phyloP scores from a whole-genome alignment of 1,140 invertebrate species.

The Uloborus diversus region DNA sequence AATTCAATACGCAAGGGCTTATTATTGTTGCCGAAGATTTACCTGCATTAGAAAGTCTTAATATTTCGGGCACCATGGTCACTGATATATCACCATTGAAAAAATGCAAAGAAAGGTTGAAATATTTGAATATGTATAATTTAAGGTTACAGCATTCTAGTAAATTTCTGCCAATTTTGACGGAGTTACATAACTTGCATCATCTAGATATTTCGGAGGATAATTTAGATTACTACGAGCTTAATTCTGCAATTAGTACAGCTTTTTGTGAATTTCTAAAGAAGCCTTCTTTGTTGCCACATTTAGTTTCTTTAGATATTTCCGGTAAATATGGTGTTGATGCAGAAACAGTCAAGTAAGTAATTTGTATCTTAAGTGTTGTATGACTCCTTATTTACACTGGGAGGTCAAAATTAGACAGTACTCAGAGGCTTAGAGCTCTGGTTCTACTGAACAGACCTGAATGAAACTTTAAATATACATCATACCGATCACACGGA shows the following conservation, averaged over 20 bases:
- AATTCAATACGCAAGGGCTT: slow-evolving; percentile 76
- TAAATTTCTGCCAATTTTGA: slow-evolving; percentile 69
- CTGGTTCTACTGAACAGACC: too few species aligned
- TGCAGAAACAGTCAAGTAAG: slow-evolving; percentile 67
- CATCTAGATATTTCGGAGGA: slow-evolving; percentile 76
- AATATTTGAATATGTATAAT: slow-evolving; percentile 74
- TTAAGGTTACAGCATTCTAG: slow-evolving; percentile 68
- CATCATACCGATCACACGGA: too few species aligned
- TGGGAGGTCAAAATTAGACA: too few species aligned
- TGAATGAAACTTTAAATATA: too few species aligned
- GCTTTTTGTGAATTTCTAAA: slow-evolving; percentile 66
- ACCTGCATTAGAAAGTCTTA: slow-evolving; percentile 73
- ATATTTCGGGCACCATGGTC: slow-evolving; percentile 77
- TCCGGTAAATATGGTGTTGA: slow-evolving; percentile 74
- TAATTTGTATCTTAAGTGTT: not conserved
- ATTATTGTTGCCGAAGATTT: slow-evolving; percentile 77
- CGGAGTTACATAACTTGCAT: slow-evolving; percentile 71
- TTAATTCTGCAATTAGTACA: slow-evolving; percentile 67
- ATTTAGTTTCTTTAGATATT: slow-evolving; percentile 75
- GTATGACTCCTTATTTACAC: too few species aligned
- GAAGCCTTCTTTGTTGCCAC: slow-evolving; percentile 69
- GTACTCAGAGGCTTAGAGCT: too few species aligned
- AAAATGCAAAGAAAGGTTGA: slow-evolving; percentile 73
- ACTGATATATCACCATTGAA: slow-evolving; percentile 74
- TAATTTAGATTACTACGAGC: slow-evolving; percentile 67